Evolutionary conservation across 2,797 vertebrate species (phyloP), one percentile per base, ranked within the genome.

Genomic region (Sylvia borin): DNA sequence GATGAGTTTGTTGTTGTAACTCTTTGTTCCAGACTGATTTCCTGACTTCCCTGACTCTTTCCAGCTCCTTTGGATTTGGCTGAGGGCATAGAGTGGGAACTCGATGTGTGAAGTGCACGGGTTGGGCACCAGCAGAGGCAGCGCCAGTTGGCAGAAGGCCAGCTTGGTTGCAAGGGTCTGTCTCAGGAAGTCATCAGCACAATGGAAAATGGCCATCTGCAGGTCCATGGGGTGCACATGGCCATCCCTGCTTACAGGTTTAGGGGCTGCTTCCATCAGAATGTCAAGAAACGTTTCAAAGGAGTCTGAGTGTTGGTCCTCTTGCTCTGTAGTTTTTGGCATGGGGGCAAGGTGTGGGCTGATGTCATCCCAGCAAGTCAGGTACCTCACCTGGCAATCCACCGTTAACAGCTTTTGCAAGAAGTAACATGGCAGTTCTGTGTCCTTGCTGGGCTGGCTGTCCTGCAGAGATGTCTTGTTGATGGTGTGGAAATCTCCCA

Each of bases 141-240:
- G 94, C 2, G 98, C 98, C 27, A 98, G 98, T 32, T 98, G 98
- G 97, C 98, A 98, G 73, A 96, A 85, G 0, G 97, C 96, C 15
- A 98, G 95, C 48, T 98, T 98, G 27, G 76, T 97, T 3, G 96
- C 82, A n/a, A 98, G 87, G 70, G 94, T 93, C 88, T 98, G 98
- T 51, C 97, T 97, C 27, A 97, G 93, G 75, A 98, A 98, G 36
- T 95, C 75, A 77, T 98, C 97, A 58, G 98, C 97, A 8, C 98
- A 98, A 65, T 98, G 96, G 77, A 97, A 98, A 51, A 98, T 91
- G 25, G 97, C 97, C 98, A 98, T 98, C 73, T 98, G 98, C 40
- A 98, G 48, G 60, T 98, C 98, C 97, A 98, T 98, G 73, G 98
- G 98, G 91, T 98, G 97, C 36, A 98, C 85, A 0, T 3, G 31